Evolutionary conservation across 2,888 invertebrate species (phyloP).

Genomic region (Machimus atricapillus): DNA sequence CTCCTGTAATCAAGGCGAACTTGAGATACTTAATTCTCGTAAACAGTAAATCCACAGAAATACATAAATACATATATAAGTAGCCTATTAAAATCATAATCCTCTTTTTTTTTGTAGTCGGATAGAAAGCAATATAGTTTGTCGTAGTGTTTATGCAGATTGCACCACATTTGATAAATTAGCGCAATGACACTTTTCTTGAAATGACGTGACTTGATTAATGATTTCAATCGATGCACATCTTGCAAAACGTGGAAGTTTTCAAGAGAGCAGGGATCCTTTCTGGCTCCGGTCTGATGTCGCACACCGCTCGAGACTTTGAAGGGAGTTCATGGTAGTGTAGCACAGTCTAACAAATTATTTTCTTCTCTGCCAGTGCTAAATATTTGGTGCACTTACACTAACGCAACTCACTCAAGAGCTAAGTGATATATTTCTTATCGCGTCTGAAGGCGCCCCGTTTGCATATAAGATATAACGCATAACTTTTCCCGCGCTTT

Average conservation of each 20-base stretch:
- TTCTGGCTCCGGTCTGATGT: background rate
- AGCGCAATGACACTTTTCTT: conserved; percentile 47
- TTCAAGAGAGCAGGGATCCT: conserved; percentile 30
- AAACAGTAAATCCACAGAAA: no score
- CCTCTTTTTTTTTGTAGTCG: no score
- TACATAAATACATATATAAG: no score
- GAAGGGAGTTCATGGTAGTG: background rate
- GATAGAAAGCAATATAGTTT: background rate
- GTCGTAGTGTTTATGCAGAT: conserved; percentile 41
- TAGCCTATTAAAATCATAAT: no score
- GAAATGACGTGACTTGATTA: conserved; percentile 46
- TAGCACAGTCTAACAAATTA: conserved; percentile 36
- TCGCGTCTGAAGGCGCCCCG: background rate
- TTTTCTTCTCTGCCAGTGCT: conserved; percentile 38
- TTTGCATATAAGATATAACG: conserved; percentile 41
- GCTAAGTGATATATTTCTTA: background rate
- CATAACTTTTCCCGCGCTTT: conserved; percentile 43
- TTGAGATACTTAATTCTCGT: no score
- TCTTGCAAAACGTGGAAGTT: conserved; percentile 38
- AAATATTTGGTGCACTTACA: conserved; percentile 44
- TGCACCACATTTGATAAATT: conserved; percentile 47
- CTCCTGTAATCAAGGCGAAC: no score
- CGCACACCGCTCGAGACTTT: no score
- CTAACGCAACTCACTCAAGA: conserved; percentile 7
- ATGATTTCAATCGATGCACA: conserved; percentile 47